These are phyloP conservation scores for Anarhynchus alexandrinus DNA, from an alignment of 2,113 vertebrate genomes.

Conservation along the genomic window DNA sequence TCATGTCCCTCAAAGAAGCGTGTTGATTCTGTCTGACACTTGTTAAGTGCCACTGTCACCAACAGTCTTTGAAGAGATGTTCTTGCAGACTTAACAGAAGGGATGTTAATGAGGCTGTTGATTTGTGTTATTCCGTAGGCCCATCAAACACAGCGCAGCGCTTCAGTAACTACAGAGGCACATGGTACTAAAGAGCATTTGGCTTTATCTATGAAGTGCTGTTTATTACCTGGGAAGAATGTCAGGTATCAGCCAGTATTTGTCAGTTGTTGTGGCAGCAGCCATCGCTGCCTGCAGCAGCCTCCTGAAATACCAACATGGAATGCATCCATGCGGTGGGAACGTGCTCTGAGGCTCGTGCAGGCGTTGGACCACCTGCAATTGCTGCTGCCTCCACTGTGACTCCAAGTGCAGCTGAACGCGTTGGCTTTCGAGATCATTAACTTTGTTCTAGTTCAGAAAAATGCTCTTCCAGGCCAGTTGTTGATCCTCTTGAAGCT, in stretches of 20 bases:
- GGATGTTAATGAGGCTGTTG: neutral
- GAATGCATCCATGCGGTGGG: too few species aligned
- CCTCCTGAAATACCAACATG: neutral
- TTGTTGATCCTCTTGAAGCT: neutral
- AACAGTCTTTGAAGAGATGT: neutral
- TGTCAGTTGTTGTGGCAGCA: neutral
- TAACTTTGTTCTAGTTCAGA: neutral
- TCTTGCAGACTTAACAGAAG: neutral
- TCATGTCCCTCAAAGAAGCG: neutral
- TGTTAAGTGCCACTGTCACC: neutral
- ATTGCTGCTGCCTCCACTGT: neutral
- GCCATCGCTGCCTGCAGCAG: neutral
- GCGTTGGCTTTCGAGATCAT: neutral
- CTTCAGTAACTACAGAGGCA: neutral
- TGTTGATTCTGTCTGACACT: neutral
- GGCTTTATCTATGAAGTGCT: neutral
- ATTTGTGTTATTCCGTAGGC: neutral
- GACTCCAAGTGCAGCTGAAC: neutral
- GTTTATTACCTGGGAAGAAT: neutral
- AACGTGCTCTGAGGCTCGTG: neutral
- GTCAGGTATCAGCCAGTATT: neutral
- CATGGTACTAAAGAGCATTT: neutral
- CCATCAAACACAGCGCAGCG: neutral
- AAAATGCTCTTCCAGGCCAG: neutral
- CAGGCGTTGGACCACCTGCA: neutral